phyloP scores from a whole-genome alignment of 1,140 invertebrate species.

The Papilio polytes region DNA sequence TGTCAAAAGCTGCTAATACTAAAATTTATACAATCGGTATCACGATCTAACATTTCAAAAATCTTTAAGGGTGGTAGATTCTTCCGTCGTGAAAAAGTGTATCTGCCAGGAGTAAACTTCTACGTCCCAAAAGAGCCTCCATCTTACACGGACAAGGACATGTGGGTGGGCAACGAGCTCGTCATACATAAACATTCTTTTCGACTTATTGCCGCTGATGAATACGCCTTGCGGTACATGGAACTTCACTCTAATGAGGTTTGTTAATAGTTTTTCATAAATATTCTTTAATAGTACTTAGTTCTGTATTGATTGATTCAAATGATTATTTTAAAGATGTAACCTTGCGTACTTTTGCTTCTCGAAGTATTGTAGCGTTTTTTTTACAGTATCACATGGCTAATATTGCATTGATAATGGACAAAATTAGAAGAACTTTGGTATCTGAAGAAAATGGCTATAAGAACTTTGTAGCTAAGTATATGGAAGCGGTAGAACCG shows the following conservation, averaged over 20 bases:
- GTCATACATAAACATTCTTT: constrained; percentile 92
- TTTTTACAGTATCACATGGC: constrained; percentile 88
- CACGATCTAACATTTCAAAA: too few species aligned
- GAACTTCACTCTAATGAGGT: constrained; percentile 91
- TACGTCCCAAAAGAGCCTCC: constrained; percentile 88
- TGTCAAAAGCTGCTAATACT: too few species aligned
- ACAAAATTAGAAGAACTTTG: constrained; percentile 86
- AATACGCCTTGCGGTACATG: constrained; percentile 94
- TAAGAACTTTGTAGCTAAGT: constrained; percentile 89
- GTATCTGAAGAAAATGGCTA: constrained; percentile 85
- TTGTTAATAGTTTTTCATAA: constrained; percentile 36
- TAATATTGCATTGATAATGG: constrained; percentile 87
- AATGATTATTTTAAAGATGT: too few species aligned
- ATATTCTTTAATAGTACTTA: too few species aligned
- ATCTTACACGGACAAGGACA: constrained; percentile 89
- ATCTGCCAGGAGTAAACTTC: constrained; percentile 89
- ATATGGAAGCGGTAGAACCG: constrained; percentile 82
- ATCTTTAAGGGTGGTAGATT: constrained; percentile 85
- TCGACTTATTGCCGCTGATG: constrained; percentile 90
- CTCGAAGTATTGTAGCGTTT: constrained; percentile 5
- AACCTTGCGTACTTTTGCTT: neutral
- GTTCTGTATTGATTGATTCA: too few species aligned
- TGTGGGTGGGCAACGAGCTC: constrained; percentile 92
- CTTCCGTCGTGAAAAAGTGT: constrained; percentile 87
- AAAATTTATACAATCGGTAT: neutral